A percentile compares a stretch with the other conserved stretches of the same genome.
phyloP scores from a whole-genome alignment of 1,140 invertebrate genomes.

The Leptinotarsa lineolata region DNA sequence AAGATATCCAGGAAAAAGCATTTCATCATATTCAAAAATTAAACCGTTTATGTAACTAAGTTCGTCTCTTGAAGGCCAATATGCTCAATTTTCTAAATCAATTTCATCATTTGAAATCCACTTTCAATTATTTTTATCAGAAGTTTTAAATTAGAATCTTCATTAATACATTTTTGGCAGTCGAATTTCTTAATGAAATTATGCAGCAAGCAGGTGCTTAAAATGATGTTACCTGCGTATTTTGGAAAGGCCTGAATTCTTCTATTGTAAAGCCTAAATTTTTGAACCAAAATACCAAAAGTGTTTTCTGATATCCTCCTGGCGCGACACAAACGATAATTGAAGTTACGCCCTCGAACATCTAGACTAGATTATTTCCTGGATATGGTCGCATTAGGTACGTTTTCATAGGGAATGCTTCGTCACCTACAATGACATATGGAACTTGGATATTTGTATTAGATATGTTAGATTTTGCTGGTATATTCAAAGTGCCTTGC shows the following conservation, averaged over 20 bases:
- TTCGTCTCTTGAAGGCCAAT: too few species aligned
- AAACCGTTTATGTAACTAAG: too few species aligned
- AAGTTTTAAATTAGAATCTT: too few species aligned
- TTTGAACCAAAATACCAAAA: constrained; percentile 30
- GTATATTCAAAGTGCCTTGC: constrained; percentile 29
- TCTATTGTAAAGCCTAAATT: constrained; percentile 30
- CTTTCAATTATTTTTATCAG: too few species aligned
- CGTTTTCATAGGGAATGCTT: constrained; percentile 35
- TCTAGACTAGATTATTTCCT: constrained; percentile 27
- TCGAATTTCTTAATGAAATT: too few species aligned
- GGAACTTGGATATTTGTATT: constrained; percentile 45
- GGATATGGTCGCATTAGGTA: constrained; percentile 36
- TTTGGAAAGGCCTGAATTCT: background rate
- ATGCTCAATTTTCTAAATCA: too few species aligned
- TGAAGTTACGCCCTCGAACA: constrained; percentile 48
- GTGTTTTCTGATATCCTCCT: constrained; percentile 6
- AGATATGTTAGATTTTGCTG: constrained; percentile 24
- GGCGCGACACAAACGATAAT: constrained; percentile 50
- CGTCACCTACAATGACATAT: constrained; percentile 38
- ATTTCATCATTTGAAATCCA: too few species aligned
- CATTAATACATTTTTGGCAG: too few species aligned
- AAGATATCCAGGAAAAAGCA: too few species aligned
- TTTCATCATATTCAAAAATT: too few species aligned
- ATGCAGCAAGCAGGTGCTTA: too few species aligned
- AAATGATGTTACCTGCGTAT: too few species aligned